These are phyloP conservation scores for Ophion obscuratus DNA, from an alignment of 2,888 invertebrate genomes.

Conservation along the genomic window DNA sequence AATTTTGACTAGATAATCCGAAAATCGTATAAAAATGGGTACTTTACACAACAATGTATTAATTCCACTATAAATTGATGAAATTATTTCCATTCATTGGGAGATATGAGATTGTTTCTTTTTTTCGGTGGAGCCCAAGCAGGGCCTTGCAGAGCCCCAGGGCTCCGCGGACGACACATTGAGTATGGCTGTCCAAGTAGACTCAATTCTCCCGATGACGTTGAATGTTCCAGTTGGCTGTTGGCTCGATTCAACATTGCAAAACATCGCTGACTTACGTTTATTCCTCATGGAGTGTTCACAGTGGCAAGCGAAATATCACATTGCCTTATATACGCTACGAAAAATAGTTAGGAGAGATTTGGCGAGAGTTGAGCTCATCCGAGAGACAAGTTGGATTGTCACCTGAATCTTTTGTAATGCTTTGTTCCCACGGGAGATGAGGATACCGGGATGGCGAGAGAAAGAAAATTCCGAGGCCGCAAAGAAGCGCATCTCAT, in stretches of 20 bases:
- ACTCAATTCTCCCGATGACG: too few species aligned
- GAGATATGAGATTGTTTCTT: too few species aligned
- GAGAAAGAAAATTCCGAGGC: constrained; percentile 55
- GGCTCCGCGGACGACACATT: too few species aligned
- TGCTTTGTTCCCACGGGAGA: constrained; percentile 76
- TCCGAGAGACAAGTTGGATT: constrained; percentile 79
- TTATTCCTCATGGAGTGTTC: neutral
- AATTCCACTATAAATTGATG: too few species aligned
- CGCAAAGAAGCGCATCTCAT: constrained; percentile 78
- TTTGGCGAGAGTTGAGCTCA: constrained; percentile 69
- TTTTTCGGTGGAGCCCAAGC: too few species aligned
- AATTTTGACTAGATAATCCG: too few species aligned
- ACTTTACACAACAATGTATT: too few species aligned
- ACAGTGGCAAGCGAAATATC: neutral
- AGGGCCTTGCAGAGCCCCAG: too few species aligned
- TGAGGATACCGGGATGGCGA: neutral
- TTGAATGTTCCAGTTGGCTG: too few species aligned
- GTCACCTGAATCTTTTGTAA: constrained; percentile 79
- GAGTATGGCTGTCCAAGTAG: too few species aligned
- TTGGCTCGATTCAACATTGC: neutral
- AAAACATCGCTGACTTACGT: neutral
- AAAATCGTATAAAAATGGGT: too few species aligned
- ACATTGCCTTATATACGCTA: neutral
- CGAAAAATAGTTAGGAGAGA: constrained; percentile 8
- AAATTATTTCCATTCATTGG: too few species aligned